Evolutionary conservation across 1,140 invertebrate genomes (phyloP).

Genomic region (Calliphora vicina): DNA sequence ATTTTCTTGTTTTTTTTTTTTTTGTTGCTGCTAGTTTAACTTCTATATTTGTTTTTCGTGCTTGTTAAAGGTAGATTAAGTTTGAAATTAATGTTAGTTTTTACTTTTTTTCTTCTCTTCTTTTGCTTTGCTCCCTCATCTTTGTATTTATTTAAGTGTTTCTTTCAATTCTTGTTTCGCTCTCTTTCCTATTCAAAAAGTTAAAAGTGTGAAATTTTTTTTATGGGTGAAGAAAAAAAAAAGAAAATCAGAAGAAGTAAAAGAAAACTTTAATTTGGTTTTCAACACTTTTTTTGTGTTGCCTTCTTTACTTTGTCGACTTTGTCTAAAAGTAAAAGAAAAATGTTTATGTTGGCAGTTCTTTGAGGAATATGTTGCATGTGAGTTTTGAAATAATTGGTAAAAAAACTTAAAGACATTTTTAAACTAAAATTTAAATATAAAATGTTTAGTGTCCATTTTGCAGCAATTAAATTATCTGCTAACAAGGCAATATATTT

Average conservation of each 20-base stretch:
- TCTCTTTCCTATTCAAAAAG: no score
- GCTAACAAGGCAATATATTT: not conserved
- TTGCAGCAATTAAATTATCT: no score
- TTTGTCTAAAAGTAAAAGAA: not conserved
- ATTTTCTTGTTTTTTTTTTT: not conserved
- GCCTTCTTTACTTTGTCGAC: not conserved
- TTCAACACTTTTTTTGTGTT: not conserved
- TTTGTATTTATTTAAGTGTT: not conserved
- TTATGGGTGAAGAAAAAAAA: not conserved
- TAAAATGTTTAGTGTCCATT: no score
- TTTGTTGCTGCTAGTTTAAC: not conserved
- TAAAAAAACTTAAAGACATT: no score
- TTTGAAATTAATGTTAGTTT: not conserved
- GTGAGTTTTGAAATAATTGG: no score
- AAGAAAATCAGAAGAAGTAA: not conserved
- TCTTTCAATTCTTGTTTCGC: not conserved
- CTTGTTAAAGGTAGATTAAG: not conserved
- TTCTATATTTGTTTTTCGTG: not conserved
- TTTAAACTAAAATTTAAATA: no score
- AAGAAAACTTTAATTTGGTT: not conserved
- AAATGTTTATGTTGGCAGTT: not conserved
- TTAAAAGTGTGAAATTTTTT: not conserved
- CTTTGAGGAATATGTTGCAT: not conserved
- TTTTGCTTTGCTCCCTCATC: not conserved
- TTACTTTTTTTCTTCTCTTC: not conserved